Evolutionary conservation across 2,888 invertebrate genomes (phyloP).

Genomic region (Apodemia hepburni): DNA sequence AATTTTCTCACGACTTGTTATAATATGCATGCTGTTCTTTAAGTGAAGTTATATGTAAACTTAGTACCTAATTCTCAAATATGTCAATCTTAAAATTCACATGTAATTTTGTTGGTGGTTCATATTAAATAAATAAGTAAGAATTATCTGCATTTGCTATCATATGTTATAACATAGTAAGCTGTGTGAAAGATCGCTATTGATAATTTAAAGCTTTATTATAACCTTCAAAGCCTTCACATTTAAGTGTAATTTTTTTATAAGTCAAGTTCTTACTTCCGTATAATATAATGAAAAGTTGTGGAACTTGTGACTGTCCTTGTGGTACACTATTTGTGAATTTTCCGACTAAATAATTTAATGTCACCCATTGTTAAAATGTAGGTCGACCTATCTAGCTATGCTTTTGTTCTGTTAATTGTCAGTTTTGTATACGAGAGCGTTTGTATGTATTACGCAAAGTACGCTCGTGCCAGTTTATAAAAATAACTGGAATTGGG

Average conservation of each 20-base stretch:
- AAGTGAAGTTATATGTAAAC: no score
- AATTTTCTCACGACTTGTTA: no score
- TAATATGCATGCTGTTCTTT: no score
- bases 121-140: no score
- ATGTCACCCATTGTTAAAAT: slow-evolving; percentile 13
- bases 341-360: background rate
- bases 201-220: background rate
- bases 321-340: background rate
- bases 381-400: slow-evolving; percentile 14
- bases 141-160: no score
- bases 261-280: background rate
- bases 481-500: slow-evolving; percentile 11
- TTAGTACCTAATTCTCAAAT: no score
- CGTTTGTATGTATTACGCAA: slow-evolving; percentile 3
- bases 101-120: no score
- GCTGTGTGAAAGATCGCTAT: background rate
- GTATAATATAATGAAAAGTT: background rate
- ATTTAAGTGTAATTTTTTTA: background rate
- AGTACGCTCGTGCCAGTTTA: slow-evolving; percentile 11
- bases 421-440: background rate
- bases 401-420: slow-evolving; percentile 15
- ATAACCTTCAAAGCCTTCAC: background rate
- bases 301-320: slow-evolving; percentile 1
- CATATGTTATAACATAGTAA: background rate
- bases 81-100: no score